These are phyloP conservation scores for Epizoanthus rinbou DNA, from an alignment of 92 coral and sea anemone species.

Conservation along the genomic window DNA sequence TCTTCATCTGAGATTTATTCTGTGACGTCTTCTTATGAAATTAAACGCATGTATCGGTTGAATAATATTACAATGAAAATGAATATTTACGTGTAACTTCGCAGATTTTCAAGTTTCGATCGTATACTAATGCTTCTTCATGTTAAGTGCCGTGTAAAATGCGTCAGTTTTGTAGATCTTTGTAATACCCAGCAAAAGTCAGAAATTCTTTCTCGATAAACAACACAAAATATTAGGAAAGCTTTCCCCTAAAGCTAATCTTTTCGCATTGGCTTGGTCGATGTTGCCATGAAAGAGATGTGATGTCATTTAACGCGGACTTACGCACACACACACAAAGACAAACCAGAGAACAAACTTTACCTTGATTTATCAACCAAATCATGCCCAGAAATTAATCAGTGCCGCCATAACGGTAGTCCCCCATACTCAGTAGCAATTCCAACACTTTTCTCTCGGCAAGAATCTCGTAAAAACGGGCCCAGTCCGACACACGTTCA, in stretches of 20 bases:
- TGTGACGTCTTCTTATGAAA: constrained; percentile 8
- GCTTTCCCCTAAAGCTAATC: neutral
- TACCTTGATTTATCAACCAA: constrained; percentile 3
- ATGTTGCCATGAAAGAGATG: constrained; percentile 24
- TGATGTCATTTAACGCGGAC: constrained; percentile 28
- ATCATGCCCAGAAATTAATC: constrained; percentile 22
- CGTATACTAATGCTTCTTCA: neutral
- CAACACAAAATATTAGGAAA: neutral
- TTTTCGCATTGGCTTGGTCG: neutral
- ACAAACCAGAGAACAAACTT: constrained; percentile 5
- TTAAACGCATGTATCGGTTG: constrained; percentile 4
- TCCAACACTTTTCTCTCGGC: neutral
- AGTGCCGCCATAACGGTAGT: neutral
- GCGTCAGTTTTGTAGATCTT: constrained; percentile 7
- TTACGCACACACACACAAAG: constrained; percentile 35
- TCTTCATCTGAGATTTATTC: constrained; percentile 1
- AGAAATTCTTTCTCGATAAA: neutral
- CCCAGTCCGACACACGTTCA: constrained; percentile 11
- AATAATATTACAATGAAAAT: constrained; percentile 14
- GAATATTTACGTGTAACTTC: constrained; percentile 3
- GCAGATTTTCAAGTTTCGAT: constrained; percentile 7
- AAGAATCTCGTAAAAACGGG: constrained; percentile 15
- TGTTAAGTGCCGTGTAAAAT: constrained; percentile 34
- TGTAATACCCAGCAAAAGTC: neutral
- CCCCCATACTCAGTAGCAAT: neutral